A percentile compares a stretch with the other conserved stretches of the same genome.
These are phyloP conservation scores for Synanthedon tipuliformis DNA, from an alignment of 2,888 invertebrate species.

Conservation along the genomic window DNA sequence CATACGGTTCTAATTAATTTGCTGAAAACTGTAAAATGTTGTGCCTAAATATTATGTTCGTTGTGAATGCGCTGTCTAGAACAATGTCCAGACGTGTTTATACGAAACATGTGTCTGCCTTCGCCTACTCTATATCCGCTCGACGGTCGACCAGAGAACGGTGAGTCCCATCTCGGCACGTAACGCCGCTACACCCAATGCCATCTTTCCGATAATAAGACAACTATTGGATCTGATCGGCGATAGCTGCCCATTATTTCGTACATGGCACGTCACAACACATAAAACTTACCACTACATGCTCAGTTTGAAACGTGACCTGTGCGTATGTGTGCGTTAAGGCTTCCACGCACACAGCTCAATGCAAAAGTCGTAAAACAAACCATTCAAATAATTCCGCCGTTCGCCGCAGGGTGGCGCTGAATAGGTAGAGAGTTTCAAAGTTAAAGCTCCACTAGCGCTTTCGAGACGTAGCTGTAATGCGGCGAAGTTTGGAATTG, in stretches of 20 bases:
- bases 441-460: constrained; percentile 18
- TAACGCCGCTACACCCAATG: constrained; percentile 27
- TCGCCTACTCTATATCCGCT: neutral
- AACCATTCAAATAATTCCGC: constrained; percentile 63
- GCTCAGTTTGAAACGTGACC: constrained; percentile 38
- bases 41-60: constrained; percentile 44
- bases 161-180: neutral
- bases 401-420: constrained; percentile 63
- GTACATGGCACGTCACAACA: constrained; percentile 45
- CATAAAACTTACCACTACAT: constrained; percentile 43
- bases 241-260: constrained; percentile 29
- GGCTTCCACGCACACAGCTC: constrained; percentile 43
- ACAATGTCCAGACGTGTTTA: constrained; percentile 41
- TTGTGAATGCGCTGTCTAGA: constrained; percentile 28
- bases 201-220: constrained; percentile 51
- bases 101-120: neutral
- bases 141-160: neutral
- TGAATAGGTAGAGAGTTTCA: constrained; percentile 43
- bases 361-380: constrained; percentile 37
- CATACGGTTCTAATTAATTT: constrained; percentile 56
- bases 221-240: constrained; percentile 32
- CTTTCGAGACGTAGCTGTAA: constrained; percentile 48
- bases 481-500: constrained; percentile 34
- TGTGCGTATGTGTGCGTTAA: constrained; percentile 46
- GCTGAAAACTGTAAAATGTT: constrained; percentile 32